These are phyloP conservation scores for Nyctereutes procyonoides DNA, from an alignment of 2,113 vertebrate species.

Conservation along the genomic window DNA sequence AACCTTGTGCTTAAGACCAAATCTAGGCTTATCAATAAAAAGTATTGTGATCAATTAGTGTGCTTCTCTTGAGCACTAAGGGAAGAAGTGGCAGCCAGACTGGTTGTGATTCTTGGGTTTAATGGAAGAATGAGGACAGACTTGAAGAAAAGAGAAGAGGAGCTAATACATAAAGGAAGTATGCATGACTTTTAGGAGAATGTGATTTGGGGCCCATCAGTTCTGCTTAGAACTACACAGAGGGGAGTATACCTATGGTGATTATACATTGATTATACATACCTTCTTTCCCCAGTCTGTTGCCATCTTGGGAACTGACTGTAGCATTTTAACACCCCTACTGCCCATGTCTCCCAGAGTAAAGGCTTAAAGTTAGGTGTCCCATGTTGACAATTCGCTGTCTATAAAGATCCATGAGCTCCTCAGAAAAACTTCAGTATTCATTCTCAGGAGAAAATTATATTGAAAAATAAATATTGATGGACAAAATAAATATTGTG, in stretches of 20 bases:
- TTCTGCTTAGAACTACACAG: neutral
- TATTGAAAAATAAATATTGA: neutral
- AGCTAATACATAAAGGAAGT: neutral
- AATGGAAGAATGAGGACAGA: neutral
- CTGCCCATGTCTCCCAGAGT: neutral
- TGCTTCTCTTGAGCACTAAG: neutral
- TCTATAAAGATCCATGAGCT: neutral
- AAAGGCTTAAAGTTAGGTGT: neutral
- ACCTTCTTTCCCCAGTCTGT: neutral
- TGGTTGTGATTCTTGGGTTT: neutral
- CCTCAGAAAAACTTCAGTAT: slow-evolving; percentile 18
- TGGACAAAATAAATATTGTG: neutral
- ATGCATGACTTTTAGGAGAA: neutral
- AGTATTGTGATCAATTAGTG: neutral
- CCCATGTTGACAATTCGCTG: neutral
- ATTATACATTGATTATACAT: accelerated
- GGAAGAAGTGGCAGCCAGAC: neutral
- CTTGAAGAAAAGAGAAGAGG: neutral
- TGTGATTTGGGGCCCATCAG: neutral
- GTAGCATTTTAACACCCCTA: neutral
- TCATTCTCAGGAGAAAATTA: neutral
- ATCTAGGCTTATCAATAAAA: neutral
- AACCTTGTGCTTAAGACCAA: neutral
- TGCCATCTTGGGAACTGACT: neutral
- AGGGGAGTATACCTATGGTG: neutral